These are phyloP conservation scores for Orchesellides sinensis DNA, from an alignment of 2,888 invertebrate species.

Conservation along the genomic window DNA sequence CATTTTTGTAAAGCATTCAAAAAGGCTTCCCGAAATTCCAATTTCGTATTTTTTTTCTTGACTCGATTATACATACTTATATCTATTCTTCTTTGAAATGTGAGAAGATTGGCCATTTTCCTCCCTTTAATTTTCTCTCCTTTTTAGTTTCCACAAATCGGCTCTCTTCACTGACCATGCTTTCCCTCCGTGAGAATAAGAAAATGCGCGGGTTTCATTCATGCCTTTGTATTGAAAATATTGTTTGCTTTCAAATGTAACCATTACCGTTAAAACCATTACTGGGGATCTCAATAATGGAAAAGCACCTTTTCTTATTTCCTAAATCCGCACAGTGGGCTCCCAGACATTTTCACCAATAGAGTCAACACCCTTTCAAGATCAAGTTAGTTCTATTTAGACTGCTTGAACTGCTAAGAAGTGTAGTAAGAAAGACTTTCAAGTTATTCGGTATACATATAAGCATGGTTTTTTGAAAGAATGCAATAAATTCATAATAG, in stretches of 20 bases:
- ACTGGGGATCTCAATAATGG: background rate
- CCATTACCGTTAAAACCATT: background rate
- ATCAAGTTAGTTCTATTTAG: too few relatives aligned
- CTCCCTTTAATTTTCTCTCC: slow-evolving; percentile 10
- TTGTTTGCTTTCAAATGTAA: background rate
- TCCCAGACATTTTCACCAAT: too few relatives aligned
- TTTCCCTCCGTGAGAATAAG: background rate
- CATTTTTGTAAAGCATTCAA: slow-evolving; percentile 74
- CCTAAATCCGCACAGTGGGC: too few relatives aligned
- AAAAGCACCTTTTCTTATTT: background rate
- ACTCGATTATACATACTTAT: slow-evolving; percentile 72
- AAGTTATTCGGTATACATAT: too few relatives aligned
- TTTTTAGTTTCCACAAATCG: background rate
- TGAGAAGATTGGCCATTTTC: slow-evolving; percentile 36
- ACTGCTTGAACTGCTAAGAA: too few relatives aligned
- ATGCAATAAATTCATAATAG: too few relatives aligned
- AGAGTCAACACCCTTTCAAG: too few relatives aligned
- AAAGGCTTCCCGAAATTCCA: slow-evolving; percentile 70
- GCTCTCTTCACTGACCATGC: background rate
- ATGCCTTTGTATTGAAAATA: background rate
- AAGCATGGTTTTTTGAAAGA: too few relatives aligned
- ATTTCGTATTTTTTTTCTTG: slow-evolving; percentile 71
- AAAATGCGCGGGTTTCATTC: background rate
- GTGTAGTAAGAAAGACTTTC: too few relatives aligned
- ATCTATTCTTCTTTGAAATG: slow-evolving; percentile 1